Base-by-base conservation (phyloP, 2,113 vertebrate genomes). In the Microtus oregoni region DNA sequence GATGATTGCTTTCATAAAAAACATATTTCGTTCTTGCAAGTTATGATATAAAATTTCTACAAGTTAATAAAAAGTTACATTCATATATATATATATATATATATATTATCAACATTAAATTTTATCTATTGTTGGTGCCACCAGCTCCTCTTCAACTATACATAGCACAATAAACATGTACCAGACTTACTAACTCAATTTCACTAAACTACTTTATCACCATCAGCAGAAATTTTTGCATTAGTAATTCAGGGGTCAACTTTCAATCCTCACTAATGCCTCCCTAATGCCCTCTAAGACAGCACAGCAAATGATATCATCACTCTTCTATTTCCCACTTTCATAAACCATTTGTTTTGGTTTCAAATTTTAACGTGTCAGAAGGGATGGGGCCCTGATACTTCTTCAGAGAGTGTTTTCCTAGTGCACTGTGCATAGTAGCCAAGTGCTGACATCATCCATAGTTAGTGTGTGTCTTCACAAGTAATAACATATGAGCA, bases 1-100 rank as follows among this genome's bases (percentile, higher is more conserved):
- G 81, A 65, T 13, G n/a, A 81, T n/a, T 73, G 22, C 38, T 95
- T 78, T 87, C 30, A 90, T 47, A 35, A 92, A 86, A 90, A 15
- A 90, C 94, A 1, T 63, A 65, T 95, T 73, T 61, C 0, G 55
- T 76, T 75, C 61, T 90, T 87, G 68, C 90, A 83, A 89, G 15
- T 83, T 86, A 90, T 94, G 20, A 26, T 70, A 3, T 67, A 85
- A 92, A 92, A 55, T 44, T 26, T 68, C 76, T 70, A 19, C 67
- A 82, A 70, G 22, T 87, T 79, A 89, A 24, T 61, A 50, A 85
- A 41, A 65, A 75, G 65, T 95, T 19, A 61, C 20, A n/a, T 58
- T 55, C 17, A 20, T 17, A 83, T 78, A 58, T 72, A 75, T 13
- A 86, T 68, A 77, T n/a, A 20, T 17, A 83, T 78, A 58, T 72